Evolutionary conservation across 1,140 invertebrate genomes (phyloP).

Genomic region (Brachionus koreanus): DNA sequence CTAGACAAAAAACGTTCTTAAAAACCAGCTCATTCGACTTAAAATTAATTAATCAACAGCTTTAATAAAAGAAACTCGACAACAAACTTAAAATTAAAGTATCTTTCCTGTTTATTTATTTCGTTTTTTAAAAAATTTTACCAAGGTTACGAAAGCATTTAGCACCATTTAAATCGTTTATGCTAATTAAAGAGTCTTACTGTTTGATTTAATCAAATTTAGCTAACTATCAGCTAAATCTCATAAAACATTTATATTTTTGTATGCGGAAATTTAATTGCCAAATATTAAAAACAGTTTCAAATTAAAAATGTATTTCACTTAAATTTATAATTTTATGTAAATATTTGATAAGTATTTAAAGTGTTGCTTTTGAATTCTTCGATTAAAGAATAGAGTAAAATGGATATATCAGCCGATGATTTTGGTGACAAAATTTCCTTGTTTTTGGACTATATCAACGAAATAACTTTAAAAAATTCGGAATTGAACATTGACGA

Average conservation of each 20-base stretch:
- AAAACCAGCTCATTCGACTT: not conserved
- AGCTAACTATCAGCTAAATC: not conserved
- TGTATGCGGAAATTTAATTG: not conserved
- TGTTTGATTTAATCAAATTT: not conserved
- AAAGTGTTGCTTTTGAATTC: not conserved
- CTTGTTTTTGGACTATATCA: not conserved
- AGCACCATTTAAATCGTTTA: constrained; percentile 10
- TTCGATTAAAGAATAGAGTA: not conserved
- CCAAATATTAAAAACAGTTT: not conserved
- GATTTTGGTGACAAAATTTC: constrained; percentile 18
- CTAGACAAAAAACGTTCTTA: not conserved
- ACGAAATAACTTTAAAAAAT: constrained; percentile 9
- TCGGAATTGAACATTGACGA: constrained; percentile 2
- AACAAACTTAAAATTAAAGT: not conserved
- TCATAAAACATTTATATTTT: not conserved
- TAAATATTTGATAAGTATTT: not conserved
- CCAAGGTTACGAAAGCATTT: constrained; percentile 23
- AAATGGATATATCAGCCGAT: not conserved
- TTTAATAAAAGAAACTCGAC: not conserved
- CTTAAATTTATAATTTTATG: not conserved
- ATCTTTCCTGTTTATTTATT: constrained; percentile 36
- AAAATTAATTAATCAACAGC: not conserved
- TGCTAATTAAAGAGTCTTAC: not conserved
- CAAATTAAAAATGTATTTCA: not conserved
- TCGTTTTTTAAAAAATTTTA: not conserved